These are phyloP conservation scores for Drosophila subsilvestris DNA, from an alignment of 2,888 invertebrate species.

Conservation along the genomic window DNA sequence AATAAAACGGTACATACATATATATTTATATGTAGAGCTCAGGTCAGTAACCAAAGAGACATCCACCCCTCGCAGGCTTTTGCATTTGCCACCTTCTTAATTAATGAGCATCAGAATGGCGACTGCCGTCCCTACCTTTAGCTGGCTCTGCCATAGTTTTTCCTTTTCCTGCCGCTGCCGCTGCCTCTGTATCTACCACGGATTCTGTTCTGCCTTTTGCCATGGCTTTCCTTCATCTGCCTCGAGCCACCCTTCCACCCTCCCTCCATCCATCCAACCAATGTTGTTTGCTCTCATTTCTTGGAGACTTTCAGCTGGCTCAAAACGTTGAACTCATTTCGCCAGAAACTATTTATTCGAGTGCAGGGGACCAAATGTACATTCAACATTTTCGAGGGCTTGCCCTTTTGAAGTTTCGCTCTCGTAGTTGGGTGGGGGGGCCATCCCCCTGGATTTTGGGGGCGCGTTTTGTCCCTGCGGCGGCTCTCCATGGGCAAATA, in stretches of 20 bases:
- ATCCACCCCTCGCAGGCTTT: constrained; percentile 61
- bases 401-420: constrained; percentile 68
- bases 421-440: background rate
- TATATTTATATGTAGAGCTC: constrained; percentile 14
- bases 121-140: background rate
- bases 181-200: background rate
- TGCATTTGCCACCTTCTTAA: constrained; percentile 80
- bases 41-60: constrained; percentile 41
- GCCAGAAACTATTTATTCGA: constrained; percentile 76
- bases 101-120: constrained; percentile 68
- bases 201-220: background rate
- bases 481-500: constrained; percentile 55
- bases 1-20: constrained; percentile 63
- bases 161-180: constrained; percentile 25
- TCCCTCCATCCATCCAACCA: constrained; percentile 9
- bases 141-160: too few species aligned
- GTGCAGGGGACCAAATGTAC: constrained; percentile 26
- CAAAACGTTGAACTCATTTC: constrained; percentile 70
- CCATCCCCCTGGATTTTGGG: constrained; percentile 21
- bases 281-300: constrained; percentile 75
- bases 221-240: background rate
- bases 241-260: constrained; percentile 15
- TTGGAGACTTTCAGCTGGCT: constrained; percentile 70
- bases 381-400: constrained; percentile 68
- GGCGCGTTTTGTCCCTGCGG: constrained; percentile 22